Percentiles rank a stretch among this genome's conserved stretches.
Conservation (phyloP, 92 coral and sea anemone genomes). For the Epizoanthus fatuus region DNA sequence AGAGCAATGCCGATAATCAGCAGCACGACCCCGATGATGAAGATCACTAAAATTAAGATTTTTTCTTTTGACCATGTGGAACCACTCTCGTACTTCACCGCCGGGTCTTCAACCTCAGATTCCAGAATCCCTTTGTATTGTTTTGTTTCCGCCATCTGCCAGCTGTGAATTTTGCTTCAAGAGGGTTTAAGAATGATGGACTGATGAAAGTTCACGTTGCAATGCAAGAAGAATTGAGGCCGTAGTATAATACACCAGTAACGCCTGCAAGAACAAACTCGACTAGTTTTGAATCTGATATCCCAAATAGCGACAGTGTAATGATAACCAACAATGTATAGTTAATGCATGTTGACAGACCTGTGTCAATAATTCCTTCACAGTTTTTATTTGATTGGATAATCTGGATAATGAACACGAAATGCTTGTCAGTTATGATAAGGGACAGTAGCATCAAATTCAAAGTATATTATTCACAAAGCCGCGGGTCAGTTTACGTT, state of each 20-base stretch:
- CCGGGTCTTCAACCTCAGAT: neutral
- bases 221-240: neutral
- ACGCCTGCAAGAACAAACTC: neutral
- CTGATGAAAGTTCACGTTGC: slow-evolving; percentile 8
- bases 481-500: no score
- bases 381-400: neutral
- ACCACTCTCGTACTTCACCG: slow-evolving; percentile 6
- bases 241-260: neutral
- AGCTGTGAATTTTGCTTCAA: neutral
- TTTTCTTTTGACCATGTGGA: slow-evolving; percentile 51
- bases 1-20: slow-evolving; percentile 77
- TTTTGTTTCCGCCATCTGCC: slow-evolving; percentile 13
- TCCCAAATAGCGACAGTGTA: neutral
- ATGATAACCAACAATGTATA: neutral
- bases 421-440: no score
- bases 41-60: slow-evolving; percentile 47
- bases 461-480: no score
- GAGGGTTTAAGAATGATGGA: neutral
- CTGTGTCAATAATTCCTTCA: neutral
- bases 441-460: no score
- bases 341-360: slow-evolving; percentile 3
- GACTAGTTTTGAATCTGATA: neutral
- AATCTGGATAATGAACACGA: neutral
- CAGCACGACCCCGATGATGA: slow-evolving; percentile 60
- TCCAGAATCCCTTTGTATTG: neutral